Evolutionary conservation across 1,140 invertebrate genomes (phyloP), one percentile per base, ranked within the genome.

Genomic region (Hermetia illucens): DNA sequence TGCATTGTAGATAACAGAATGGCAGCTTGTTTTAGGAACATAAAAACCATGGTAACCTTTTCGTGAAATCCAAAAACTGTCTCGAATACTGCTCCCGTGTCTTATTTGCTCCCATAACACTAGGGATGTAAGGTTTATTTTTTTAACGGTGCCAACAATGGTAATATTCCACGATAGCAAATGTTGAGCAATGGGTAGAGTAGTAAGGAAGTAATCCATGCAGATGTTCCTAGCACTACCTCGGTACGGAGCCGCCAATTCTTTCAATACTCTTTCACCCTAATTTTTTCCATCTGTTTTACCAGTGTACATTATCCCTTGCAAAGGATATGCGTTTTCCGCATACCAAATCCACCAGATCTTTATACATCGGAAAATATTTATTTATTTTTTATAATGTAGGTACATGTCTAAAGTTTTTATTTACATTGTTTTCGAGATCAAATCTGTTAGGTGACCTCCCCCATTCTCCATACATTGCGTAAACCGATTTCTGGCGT

Each of bases 21-120:
- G n/a, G n/a, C n/a, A n/a, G n/a, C 49, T 57, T 32, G 44, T 40
- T 43, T 48, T 53, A n/a, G 47, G 46, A n/a, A 55, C 49, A 36
- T 49, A 52, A 4, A 42, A 46, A 29, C 48, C 13, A 55, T 36
- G 10, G 54, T 51, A 8, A 44, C 22, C 4, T 52, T 42, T 21
- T 50, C 41, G 21, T 27, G 38, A 33, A 49, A 55, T n/a, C 46
- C 53, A 49, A 53, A 53, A 18, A 46, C 6, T 27, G 47, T 43
- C 5, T 35, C 9, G 36, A 44, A 25, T 35, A 43, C 30, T 32
- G 16, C 13, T 20, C 15, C 29, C 36, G 24, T 21, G 25, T 37
- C 25, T 44, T 44, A 4, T 38, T 30, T 24, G 43, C 42, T 36
- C 17, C 15, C 40, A 43, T 43, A 21, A 21, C 42, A 2, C n/a